These are phyloP conservation scores for Lepidotrigona ventralis DNA, from an alignment of 1,140 invertebrate genomes.

Conservation along the genomic window DNA sequence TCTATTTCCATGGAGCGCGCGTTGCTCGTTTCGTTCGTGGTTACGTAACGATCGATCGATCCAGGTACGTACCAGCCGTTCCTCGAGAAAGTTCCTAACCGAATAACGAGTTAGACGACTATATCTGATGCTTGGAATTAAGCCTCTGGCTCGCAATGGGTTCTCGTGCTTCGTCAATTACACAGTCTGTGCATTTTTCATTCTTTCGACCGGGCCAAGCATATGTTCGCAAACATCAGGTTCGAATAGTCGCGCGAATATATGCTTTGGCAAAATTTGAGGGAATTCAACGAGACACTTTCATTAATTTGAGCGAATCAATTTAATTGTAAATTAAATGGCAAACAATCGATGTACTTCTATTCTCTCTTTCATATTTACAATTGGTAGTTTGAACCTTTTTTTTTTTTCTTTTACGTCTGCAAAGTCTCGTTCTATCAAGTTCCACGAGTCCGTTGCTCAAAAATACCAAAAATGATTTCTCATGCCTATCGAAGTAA, in stretches of 20 bases:
- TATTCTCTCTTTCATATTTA: too few relatives aligned
- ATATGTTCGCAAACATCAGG: not conserved
- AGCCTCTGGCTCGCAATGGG: not conserved
- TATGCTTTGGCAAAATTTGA: too few relatives aligned
- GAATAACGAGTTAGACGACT: not conserved
- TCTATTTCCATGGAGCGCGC: conserved; percentile 36
- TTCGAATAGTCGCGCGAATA: too few relatives aligned
- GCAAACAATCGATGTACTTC: too few relatives aligned
- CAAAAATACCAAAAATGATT: not conserved
- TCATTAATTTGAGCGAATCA: too few relatives aligned
- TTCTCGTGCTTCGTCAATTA: not conserved
- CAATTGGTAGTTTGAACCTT: too few relatives aligned
- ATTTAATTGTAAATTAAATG: too few relatives aligned
- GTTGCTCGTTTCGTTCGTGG: conserved; percentile 11
- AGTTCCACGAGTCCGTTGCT: too few relatives aligned
- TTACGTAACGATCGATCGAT: conserved; percentile 23
- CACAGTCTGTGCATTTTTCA: not conserved
- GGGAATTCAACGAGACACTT: too few relatives aligned
- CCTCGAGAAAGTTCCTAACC: conserved; percentile 7
- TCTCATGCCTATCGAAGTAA: not conserved
- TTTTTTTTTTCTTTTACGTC: too few relatives aligned
- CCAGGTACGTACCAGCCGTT: not conserved
- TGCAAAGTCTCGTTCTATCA: too few relatives aligned
- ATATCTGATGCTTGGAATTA: not conserved
- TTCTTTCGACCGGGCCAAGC: too few relatives aligned